Conservation (phyloP, 2,797 vertebrate genomes). For the Peromyscus aztecus region DNA sequence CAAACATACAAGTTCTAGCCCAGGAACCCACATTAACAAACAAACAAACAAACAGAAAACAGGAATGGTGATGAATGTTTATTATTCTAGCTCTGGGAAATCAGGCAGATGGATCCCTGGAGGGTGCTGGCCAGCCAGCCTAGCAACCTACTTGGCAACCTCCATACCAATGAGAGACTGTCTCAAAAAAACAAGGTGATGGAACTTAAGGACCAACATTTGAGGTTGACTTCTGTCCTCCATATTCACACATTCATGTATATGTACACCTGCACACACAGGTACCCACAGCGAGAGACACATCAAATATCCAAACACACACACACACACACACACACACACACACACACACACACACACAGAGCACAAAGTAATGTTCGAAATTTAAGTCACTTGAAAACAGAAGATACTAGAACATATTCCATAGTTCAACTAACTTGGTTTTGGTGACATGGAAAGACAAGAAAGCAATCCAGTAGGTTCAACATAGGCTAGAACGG, state of each 20-base stretch:
- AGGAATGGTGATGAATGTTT: background rate
- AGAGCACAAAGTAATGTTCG: background rate
- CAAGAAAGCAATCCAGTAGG: background rate
- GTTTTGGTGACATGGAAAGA: slow-evolving; percentile 41
- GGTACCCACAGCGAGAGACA: background rate
- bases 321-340: background rate
- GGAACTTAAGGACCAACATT: background rate
- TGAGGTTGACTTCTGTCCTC: background rate
- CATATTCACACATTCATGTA: background rate
- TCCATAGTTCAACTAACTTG: slow-evolving; percentile 43
- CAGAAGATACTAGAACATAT: slow-evolving; percentile 1
- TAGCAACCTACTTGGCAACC: background rate
- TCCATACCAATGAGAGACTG: background rate
- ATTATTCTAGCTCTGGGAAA: background rate
- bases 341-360: background rate
- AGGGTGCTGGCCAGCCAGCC: background rate
- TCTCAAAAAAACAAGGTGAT: background rate
- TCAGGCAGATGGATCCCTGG: background rate
- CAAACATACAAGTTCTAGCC: background rate
- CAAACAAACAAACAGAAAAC: background rate
- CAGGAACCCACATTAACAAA: background rate
- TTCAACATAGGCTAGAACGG: slow-evolving; percentile 9
- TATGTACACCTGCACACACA: background rate
- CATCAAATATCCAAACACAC: background rate
- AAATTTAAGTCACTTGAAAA: slow-evolving; percentile 71